phyloP scores from a whole-genome alignment of 2,797 vertebrate genomes.

The Propithecus deckenii region DNA sequence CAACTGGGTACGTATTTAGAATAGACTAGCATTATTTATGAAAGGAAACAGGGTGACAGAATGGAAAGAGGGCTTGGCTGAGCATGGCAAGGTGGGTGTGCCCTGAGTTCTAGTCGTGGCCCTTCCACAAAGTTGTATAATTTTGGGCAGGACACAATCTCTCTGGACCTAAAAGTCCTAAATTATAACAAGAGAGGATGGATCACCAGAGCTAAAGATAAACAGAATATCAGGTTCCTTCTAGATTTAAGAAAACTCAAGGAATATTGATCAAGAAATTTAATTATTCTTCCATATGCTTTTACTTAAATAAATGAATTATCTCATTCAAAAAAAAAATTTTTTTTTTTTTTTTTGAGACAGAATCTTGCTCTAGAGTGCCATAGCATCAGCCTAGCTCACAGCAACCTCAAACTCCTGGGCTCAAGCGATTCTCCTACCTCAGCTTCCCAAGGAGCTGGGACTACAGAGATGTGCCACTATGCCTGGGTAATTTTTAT shows the following conservation, averaged over 20 bases:
- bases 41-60: background rate
- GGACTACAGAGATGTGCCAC: too few species aligned
- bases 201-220: constrained; percentile 16
- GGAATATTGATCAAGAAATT: constrained; percentile 28
- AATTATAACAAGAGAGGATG: constrained; percentile 12
- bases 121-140: background rate
- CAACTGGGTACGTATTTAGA: background rate
- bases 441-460: too few species aligned
- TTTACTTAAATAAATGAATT: constrained; percentile 14
- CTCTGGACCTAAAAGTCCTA: background rate
- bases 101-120: background rate
- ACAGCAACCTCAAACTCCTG: too few species aligned
- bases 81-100: background rate
- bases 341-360: too few species aligned
- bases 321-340: background rate
- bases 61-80: background rate
- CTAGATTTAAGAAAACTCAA: constrained; percentile 44
- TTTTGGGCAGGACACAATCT: constrained; percentile 16
- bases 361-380: too few species aligned
- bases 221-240: constrained; percentile 1
- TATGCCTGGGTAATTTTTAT: too few species aligned
- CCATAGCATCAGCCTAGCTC: too few species aligned
- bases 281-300: background rate
- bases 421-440: too few species aligned
- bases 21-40: background rate